phyloP scores from a whole-genome alignment of 2,113 vertebrate species.

The Dipodomys ordii region DNA sequence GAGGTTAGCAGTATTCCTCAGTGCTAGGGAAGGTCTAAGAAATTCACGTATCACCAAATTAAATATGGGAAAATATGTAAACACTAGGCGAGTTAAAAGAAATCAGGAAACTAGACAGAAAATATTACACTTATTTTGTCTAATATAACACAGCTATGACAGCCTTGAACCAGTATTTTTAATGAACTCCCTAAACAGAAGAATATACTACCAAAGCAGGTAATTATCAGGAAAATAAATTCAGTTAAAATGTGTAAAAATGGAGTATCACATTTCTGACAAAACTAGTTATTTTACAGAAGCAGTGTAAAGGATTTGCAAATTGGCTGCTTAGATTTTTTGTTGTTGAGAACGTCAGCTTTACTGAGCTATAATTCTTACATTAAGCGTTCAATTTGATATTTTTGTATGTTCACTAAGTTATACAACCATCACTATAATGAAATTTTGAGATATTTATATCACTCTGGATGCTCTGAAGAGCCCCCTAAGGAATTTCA shows the following conservation, averaged over 20 bases:
- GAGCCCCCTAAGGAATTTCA: too few species aligned
- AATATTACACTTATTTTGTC: neutral
- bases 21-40: neutral
- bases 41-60: conserved; percentile 11
- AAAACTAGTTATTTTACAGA: neutral
- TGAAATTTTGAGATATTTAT: neutral
- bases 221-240: conserved; percentile 50
- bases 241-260: conserved; percentile 19
- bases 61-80: neutral
- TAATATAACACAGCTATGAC: neutral
- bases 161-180: conserved; percentile 20
- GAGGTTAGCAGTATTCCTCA: conserved; percentile 19
- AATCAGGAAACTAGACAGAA: neutral
- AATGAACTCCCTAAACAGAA: conserved; percentile 13
- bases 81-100: neutral
- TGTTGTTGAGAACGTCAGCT: neutral
- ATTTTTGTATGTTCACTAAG: neutral
- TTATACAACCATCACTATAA: neutral
- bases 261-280: conserved; percentile 35
- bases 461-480: neutral
- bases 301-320: neutral
- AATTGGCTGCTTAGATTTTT: neutral
- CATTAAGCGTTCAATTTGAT: neutral
- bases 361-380: neutral
- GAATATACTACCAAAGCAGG: neutral